Evolutionary conservation across 2,888 invertebrate species (phyloP).

Genomic region (Agrochola lota): DNA sequence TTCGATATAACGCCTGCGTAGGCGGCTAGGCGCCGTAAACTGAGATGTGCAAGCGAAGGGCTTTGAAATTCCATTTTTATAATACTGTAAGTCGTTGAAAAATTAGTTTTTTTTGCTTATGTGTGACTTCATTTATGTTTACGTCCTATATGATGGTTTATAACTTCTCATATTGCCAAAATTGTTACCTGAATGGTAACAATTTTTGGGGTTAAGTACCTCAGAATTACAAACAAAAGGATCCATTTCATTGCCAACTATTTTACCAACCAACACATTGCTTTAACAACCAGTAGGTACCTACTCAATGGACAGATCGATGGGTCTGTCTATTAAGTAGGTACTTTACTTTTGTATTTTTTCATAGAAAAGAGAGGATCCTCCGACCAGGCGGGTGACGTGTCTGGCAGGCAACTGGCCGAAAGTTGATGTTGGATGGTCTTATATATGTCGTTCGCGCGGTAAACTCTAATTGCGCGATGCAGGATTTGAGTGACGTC

Average conservation of each 20-base stretch:
- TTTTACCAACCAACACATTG: neutral
- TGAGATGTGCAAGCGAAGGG: conserved; percentile 54
- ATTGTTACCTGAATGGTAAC: too few species aligned
- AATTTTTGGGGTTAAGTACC: neutral
- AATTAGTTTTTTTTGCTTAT: conserved; percentile 10
- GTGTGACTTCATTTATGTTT: neutral
- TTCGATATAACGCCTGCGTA: conserved; percentile 60
- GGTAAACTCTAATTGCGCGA: too few species aligned
- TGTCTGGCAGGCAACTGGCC: too few species aligned
- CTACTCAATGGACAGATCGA: too few species aligned
- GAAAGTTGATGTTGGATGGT: too few species aligned
- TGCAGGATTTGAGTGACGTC: too few species aligned
- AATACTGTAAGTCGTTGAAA: conserved; percentile 20
- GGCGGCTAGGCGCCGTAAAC: conserved; percentile 46
- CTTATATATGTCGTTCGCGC: too few species aligned
- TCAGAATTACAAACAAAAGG: neutral
- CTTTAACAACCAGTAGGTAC: too few species aligned
- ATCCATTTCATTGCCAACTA: neutral
- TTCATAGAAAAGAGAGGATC: neutral
- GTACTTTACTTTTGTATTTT: too few species aligned
- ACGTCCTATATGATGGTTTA: conserved; percentile 4
- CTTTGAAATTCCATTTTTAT: conserved; percentile 52
- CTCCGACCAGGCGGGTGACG: too few species aligned
- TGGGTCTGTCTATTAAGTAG: too few species aligned
- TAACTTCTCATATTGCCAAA: neutral